A percentile compares a stretch with the other conserved stretches of the same genome.
Evolutionary conservation across 2,797 vertebrate genomes (phyloP).

Genomic region (Melopsittacus undulatus): DNA sequence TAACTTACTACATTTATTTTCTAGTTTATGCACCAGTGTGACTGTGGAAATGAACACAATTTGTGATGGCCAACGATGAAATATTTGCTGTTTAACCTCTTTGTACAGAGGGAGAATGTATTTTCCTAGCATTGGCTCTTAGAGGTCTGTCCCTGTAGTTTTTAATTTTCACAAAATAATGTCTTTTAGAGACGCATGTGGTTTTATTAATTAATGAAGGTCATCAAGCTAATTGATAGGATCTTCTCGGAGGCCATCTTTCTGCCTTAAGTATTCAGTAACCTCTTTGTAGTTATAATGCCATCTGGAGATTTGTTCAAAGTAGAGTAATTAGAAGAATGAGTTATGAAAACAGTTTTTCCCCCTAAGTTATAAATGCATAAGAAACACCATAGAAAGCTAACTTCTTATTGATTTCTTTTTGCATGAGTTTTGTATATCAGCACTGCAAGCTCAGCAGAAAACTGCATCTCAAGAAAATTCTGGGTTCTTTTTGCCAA

Average conservation of each 20-base stretch:
- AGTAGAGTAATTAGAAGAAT: slow-evolving; percentile 49
- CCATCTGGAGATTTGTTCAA: slow-evolving; percentile 48
- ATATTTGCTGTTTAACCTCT: neutral
- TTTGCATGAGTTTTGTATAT: slow-evolving; percentile 6
- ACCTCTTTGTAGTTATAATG: slow-evolving; percentile 28
- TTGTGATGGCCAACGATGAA: neutral
- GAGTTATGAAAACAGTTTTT: slow-evolving; percentile 54
- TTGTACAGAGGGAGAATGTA: neutral
- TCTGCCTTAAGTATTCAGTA: slow-evolving; percentile 26
- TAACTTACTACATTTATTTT: neutral
- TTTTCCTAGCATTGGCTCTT: neutral
- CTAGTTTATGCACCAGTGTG: neutral
- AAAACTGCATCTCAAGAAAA: slow-evolving; percentile 2
- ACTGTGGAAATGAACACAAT: neutral
- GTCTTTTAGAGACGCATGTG: neutral
- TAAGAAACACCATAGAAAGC: slow-evolving; percentile 7
- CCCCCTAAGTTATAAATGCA: neutral
- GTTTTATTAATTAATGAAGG: slow-evolving; percentile 31
- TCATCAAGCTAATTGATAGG: slow-evolving; percentile 7
- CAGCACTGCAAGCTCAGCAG: slow-evolving; percentile 46
- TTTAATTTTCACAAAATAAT: neutral
- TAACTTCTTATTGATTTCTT: slow-evolving; percentile 39
- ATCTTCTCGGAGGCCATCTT: slow-evolving; percentile 18
- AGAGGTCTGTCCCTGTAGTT: neutral
- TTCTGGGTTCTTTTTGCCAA: slow-evolving; percentile 22